These are phyloP conservation scores for Calidris pugnax DNA, from an alignment of 2,113 vertebrate genomes.

Conservation along the genomic window DNA sequence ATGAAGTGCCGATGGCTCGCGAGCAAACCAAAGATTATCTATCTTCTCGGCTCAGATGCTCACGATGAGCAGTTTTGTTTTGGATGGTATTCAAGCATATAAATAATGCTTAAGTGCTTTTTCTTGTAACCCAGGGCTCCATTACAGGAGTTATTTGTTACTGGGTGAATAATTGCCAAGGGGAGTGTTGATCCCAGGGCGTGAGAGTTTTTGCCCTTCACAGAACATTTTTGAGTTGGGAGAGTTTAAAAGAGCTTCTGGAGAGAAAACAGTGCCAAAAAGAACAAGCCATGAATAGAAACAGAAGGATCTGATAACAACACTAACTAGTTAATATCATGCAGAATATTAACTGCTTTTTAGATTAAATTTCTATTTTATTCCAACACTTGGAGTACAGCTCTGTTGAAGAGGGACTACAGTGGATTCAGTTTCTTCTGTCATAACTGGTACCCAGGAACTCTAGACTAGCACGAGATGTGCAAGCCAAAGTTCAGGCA, in stretches of 20 bases:
- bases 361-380: not conserved
- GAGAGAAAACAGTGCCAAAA: not conserved
- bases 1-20: not conserved
- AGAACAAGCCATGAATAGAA: not conserved
- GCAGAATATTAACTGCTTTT: not conserved
- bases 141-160: not conserved
- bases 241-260: not conserved
- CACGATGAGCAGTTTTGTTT: not conserved
- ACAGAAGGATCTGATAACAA: not conserved
- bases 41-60: constrained; percentile 6
- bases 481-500: not conserved
- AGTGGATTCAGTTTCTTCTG: not conserved
- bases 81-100: not conserved
- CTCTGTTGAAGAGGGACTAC: not conserved
- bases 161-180: not conserved
- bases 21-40: not conserved
- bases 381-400: not conserved
- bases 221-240: not conserved
- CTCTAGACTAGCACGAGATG: not conserved
- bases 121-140: not conserved
- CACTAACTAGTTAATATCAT: not conserved
- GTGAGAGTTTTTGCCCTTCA: not conserved
- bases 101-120: not conserved
- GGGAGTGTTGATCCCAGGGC: not conserved
- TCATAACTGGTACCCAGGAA: not conserved